phyloP scores from a whole-genome alignment of 2,113 vertebrate genomes.

The Cyanistes caeruleus region DNA sequence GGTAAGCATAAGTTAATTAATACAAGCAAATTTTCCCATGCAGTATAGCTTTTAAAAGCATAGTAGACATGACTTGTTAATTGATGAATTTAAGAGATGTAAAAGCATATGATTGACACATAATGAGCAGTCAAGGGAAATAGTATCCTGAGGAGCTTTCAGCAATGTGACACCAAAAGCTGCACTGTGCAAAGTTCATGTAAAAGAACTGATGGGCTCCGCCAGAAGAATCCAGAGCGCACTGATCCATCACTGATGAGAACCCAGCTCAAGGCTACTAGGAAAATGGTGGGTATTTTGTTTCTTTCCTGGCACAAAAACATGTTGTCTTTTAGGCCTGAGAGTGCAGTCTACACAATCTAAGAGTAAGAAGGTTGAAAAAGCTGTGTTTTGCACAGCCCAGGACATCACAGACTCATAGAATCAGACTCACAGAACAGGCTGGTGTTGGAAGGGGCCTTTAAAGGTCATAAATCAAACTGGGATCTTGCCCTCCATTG shows the following conservation, averaged over 20 bases:
- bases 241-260: background rate
- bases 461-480: background rate
- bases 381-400: background rate
- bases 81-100: slow-evolving; percentile 27
- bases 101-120: slow-evolving; percentile 51
- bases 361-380: background rate
- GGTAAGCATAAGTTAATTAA: slow-evolving; percentile 4
- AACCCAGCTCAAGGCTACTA: background rate
- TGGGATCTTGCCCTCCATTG: background rate
- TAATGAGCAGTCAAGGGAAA: background rate
- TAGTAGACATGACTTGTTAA: slow-evolving; percentile 11
- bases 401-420: accelerated
- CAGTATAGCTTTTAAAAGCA: slow-evolving; percentile 33
- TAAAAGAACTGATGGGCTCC: slow-evolving; percentile 42
- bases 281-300: background rate
- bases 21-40: background rate
- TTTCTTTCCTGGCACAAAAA: background rate
- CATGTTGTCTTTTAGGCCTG: background rate
- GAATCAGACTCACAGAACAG: background rate
- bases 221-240: background rate
- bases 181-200: slow-evolving; percentile 14
- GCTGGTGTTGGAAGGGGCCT: background rate
- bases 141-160: slow-evolving; percentile 25
- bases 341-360: accelerated
- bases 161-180: background rate